Base-by-base conservation (phyloP, 37 sponge, comb jelly and placozoan genomes). In the Halisarca cf. caerulea region DNA sequence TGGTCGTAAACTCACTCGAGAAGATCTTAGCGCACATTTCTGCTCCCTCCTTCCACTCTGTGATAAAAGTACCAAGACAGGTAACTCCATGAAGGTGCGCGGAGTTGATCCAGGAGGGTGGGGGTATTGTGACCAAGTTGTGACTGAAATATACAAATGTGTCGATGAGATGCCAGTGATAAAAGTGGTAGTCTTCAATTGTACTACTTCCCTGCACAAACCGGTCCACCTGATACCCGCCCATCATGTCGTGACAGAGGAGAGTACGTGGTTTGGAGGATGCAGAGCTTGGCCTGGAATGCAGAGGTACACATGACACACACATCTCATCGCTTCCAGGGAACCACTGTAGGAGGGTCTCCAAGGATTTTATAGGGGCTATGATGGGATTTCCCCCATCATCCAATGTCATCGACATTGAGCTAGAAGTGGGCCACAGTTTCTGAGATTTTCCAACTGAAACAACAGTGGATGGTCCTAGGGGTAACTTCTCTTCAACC, bases 211-310 rank as follows among this genome's bases (percentile, higher is more conserved):
- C 90, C 42, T 94, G 91, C 0, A 89, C 84, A 58, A 75, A 95
- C 42, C 70, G 83, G 85, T 98, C 99, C 40, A 90, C 88, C 7
- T 55, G 72, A 75, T 98, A 98, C 18, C 99, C 99, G 24, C 96
- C 96, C 92, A 91, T 94, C 99, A 98, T 98, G 82, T 98, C 99
- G 74, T 98, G 99, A 71, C 99, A 98, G 36, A 98, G 79, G 21
- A 98, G 43, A 35, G 89, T 84, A 71, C 74, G 85, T 24, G 88
- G 89, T n/a, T 66, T 79, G 20, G 57, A 11, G 18, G 62, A 71
- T 53, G 30, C 71, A 42, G 18, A 32, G 32, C 79, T 58, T 77
- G 66, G 4, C 7, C 81, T 60, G 0, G 21, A 41, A n/a, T 71
- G 82, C 30, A 89, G 82, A 47, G 88, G 88, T 0, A 93, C 83